Evolutionary conservation across 2,797 vertebrate species (phyloP), one percentile per base, ranked within the genome.

Genomic region (Erethizon dorsatum): DNA sequence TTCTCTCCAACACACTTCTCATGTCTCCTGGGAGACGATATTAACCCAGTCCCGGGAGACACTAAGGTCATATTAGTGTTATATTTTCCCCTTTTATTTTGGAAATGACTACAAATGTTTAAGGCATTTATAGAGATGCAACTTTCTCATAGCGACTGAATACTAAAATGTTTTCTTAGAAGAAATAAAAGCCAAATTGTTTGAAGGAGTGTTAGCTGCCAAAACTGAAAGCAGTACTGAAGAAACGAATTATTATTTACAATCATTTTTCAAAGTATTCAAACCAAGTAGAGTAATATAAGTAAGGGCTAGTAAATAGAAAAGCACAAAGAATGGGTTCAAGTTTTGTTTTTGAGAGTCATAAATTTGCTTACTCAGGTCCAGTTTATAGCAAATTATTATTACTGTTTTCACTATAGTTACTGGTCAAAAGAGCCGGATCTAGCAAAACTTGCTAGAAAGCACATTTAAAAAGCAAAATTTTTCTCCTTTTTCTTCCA

Each of bases 181-280:
- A 22, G 28, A 91, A 93, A 86, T 61, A 57, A 95, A 78, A 45
- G 2, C 12, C 13, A 79, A 87, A 97, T 45, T 2, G 1, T 50
- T 73, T 94, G 67, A 90, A 33, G 11, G 26, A 79, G 88, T 75
- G 47, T 31, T n/a, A 45, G 71, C n/a, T 61, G 79, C 85, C 8
- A 94, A 52, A 89, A 82, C 20, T 6, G 79, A 83, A 95, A 83
- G 82, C 8, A 73, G 26, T 45, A 54, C 47, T 31, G 77, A 45
- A 33, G 45, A 95, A 92, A 90, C 15, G 41, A 61, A 71, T 47
- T 69, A 33, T 91, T 83, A n/a, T 56, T 41, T 73, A 47, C 45
- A 94, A 91, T 91, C 73, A 87, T 47, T 83, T 95, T 83, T 75
- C 31, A 69, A 95, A 69, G 4, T 82, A 28, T 80, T 94, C 54